Evolutionary conservation across 2,888 invertebrate genomes (phyloP), one percentile per base, ranked within the genome.

Genomic region (Creontiades dilutus): DNA sequence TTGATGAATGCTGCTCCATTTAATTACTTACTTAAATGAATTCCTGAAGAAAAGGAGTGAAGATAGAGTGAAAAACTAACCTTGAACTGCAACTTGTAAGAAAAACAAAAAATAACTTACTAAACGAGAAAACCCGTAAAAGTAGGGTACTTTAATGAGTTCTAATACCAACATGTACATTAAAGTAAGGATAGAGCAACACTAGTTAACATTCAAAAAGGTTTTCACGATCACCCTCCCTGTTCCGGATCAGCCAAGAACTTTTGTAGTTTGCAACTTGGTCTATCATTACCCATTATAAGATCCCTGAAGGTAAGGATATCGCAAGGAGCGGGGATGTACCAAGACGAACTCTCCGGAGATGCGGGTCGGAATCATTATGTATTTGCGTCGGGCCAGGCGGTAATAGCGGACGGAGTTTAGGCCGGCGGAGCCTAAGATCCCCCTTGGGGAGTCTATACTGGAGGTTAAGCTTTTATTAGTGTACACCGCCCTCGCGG

Each of bases 321-420:
- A 19, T 61, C 52, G 37, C 37, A 7, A 37, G 37, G 16, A 13
- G 52, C 2, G 13, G 1, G 11, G 48, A 48, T 48, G 48, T 48
- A 52, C 5, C 52, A 52, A 52, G 52, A 52, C 52, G 16, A 52
- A 52, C 52, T 52, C 52, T 52, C 52, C 5, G 52, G 52, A 52
- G 52, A 52, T 52, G 52, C 16, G 3, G 14, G 5, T 52, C 52
- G 52, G 37, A 52, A 68, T 68, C 27, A 68, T 68, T 68, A 68
- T 23, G 68, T 68, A 68, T 68, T 68, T 68, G 68, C 68, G 68
- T 23, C 13, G 68, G 61, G 14, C 68, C 23, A 23, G 19, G 16
- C 57, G 68, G 68, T 68, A 68, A 68, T 68, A 68, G 68, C 19
- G 68, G 68, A 23, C 68, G 68, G 68, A 68, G 68, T 68, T 68